Evolutionary conservation across 2,888 invertebrate genomes (phyloP).

Genomic region (Dryococelus australis): DNA sequence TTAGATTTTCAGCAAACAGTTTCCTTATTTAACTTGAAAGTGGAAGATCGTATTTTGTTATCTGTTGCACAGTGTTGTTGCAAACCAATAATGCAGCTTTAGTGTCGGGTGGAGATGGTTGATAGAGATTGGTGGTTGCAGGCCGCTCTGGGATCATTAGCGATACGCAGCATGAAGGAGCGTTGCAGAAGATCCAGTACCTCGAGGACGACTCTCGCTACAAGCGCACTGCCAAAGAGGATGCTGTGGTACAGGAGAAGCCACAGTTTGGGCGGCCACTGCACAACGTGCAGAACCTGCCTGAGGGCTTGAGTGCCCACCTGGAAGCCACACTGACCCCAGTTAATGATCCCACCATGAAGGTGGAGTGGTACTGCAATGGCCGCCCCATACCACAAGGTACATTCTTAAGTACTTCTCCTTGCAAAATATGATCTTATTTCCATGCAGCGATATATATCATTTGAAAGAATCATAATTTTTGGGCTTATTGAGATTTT

Average conservation of each 20-base stretch:
- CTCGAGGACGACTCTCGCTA: slow-evolving; percentile 86
- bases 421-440: too few species aligned
- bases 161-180: slow-evolving; percentile 93
- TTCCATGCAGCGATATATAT: too few species aligned
- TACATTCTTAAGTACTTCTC: slow-evolving; percentile 37
- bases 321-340: slow-evolving; percentile 95
- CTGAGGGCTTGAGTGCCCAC: slow-evolving; percentile 89
- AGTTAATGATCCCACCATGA: slow-evolving; percentile 98
- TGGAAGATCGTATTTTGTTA: too few species aligned
- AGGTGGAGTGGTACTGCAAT: slow-evolving; percentile 97
- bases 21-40: too few species aligned
- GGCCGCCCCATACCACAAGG: slow-evolving; percentile 89
- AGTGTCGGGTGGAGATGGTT: too few species aligned
- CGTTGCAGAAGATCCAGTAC: slow-evolving; percentile 89
- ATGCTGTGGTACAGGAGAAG: slow-evolving; percentile 79
- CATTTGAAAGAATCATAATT: too few species aligned
- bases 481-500: too few species aligned
- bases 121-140: background rate
- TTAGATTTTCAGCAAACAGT: too few species aligned
- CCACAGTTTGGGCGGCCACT: slow-evolving; percentile 90
- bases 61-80: too few species aligned
- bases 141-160: slow-evolving; percentile 82
- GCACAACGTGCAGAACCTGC: slow-evolving; percentile 80
- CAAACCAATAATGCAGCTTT: too few species aligned
- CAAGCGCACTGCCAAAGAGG: slow-evolving; percentile 75